Base-by-base conservation (phyloP, 2,888 invertebrate genomes). In the Xestia rhomboidea region DNA sequence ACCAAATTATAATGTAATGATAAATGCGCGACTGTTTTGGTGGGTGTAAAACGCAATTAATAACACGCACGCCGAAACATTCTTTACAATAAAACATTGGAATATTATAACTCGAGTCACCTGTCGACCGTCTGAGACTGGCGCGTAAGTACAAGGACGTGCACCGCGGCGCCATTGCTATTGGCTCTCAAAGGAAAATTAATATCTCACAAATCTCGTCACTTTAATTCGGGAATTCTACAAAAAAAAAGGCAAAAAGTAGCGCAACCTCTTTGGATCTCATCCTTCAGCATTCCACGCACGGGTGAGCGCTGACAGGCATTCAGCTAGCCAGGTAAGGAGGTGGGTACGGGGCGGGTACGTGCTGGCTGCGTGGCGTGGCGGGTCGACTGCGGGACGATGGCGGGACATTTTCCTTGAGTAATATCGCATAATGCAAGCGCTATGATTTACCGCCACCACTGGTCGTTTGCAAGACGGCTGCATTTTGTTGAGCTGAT, bases 361-460 rank as follows among this genome's bases (percentile, higher is more conserved):
- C 76, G 73, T 1, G 83, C 27, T 49, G 44, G 57, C 13, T 11
- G 73, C 81, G 73, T 1, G 83, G 27, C 73, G 76, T 13, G 8
- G 73, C 76, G 69, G 24, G 46, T 34, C 66, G 77, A 44, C 54
- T n/a, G 76, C 73, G 73, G 15, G 18, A 68, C 76, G 57, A 69
- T 71, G 75, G 69, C 81, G 82, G 81, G 78, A 83, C 80, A 77
- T 83, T 88, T 85, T 69, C 41, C 44, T 66, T 77, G 74, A 86
- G 83, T 88, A 89, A 82, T 81, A 78, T 80, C 79, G 77, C 82
- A 80, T 81, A 82, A 78, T 81, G 84, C 85, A 77, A 66, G 54
- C 68, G 76, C 81, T 69, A 81, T 88, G 90, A 90, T 90, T 87
- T 87, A 90, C 88, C 67, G 75, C 38, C 49, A 66, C n/a, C 68